A percentile compares a stretch with the other conserved stretches of the same genome.
Evolutionary conservation across 2,113 vertebrate species (phyloP).

Genomic region (Crotalus viridis): DNA sequence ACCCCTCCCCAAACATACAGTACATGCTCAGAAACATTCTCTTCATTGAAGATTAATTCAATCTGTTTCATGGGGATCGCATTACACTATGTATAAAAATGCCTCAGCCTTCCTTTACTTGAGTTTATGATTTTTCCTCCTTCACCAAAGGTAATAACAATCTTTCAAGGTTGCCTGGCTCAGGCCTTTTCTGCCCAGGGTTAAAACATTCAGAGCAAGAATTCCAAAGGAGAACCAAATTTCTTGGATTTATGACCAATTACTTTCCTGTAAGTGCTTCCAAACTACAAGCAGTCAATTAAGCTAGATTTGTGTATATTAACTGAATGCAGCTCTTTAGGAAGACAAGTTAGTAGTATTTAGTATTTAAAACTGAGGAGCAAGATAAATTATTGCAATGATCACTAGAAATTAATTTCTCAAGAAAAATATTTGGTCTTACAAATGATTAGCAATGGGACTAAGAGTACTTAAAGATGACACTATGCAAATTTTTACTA

Average conservation of each 20-base stretch:
- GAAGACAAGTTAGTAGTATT: neutral
- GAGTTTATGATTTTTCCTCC: conserved; percentile 8
- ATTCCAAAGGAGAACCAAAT: neutral
- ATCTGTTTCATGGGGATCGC: neutral
- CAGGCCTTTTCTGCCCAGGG: neutral
- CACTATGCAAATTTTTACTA: neutral
- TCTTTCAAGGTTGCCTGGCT: conserved; percentile 9
- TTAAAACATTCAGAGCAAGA: neutral
- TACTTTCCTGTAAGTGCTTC: neutral
- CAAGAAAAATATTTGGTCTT: neutral
- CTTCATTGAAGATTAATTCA: neutral
- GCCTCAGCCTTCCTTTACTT: neutral
- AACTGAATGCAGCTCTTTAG: neutral
- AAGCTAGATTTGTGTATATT: neutral
- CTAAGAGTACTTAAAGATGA: neutral
- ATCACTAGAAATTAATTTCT: neutral
- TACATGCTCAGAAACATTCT: neutral
- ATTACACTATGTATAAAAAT: neutral
- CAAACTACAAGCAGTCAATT: neutral
- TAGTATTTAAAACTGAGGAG: neutral
- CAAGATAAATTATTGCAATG: neutral
- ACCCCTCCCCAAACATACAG: neutral
- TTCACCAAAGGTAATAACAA: conserved; percentile 22
- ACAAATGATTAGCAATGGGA: neutral
- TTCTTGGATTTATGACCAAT: neutral